Percentiles rank a stretch among this genome's conserved stretches.
phyloP scores from a whole-genome alignment of 2,888 invertebrate species.

The Plusia festucae region DNA sequence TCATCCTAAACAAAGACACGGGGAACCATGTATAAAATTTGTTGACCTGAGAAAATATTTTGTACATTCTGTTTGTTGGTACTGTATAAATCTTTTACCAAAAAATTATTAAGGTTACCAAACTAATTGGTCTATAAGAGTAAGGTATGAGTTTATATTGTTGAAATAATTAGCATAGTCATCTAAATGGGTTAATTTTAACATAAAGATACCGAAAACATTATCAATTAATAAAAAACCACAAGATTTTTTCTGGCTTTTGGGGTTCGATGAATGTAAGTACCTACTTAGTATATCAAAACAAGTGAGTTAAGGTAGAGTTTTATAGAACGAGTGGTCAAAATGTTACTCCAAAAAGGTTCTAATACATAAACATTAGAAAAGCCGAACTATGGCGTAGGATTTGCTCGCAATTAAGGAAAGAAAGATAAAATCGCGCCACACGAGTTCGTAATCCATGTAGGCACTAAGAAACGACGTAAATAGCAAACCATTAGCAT shows the following conservation, averaged over 20 bases:
- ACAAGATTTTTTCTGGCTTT: too few relatives aligned
- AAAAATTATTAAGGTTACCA: constrained; percentile 20
- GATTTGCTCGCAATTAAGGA: constrained; percentile 40
- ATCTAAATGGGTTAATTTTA: constrained; percentile 5
- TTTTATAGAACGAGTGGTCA: background rate
- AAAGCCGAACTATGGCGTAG: constrained; percentile 22
- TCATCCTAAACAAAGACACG: constrained; percentile 59
- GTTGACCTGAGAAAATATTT: constrained; percentile 27
- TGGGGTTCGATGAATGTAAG: too few relatives aligned
- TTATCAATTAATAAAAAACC: too few relatives aligned
- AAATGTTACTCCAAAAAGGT: background rate
- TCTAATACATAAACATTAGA: constrained; percentile 20
- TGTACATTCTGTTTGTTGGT: constrained; percentile 5
- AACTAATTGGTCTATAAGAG: constrained; percentile 12
- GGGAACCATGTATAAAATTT: constrained; percentile 42
- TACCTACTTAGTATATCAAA: too few relatives aligned
- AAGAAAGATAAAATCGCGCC: constrained; percentile 47
- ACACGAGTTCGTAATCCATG: constrained; percentile 48
- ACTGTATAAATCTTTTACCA: constrained; percentile 15
- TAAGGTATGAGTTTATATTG: constrained; percentile 21
- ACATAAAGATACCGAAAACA: background rate
- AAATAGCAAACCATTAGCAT: constrained; percentile 70
- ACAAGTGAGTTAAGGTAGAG: background rate
- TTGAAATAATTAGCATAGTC: constrained; percentile 13
- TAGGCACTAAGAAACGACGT: constrained; percentile 52